Percentiles rank a stretch among this genome's conserved stretches.
Evolutionary conservation across 2,888 invertebrate genomes (phyloP).

Genomic region (Drosophila picticornis): DNA sequence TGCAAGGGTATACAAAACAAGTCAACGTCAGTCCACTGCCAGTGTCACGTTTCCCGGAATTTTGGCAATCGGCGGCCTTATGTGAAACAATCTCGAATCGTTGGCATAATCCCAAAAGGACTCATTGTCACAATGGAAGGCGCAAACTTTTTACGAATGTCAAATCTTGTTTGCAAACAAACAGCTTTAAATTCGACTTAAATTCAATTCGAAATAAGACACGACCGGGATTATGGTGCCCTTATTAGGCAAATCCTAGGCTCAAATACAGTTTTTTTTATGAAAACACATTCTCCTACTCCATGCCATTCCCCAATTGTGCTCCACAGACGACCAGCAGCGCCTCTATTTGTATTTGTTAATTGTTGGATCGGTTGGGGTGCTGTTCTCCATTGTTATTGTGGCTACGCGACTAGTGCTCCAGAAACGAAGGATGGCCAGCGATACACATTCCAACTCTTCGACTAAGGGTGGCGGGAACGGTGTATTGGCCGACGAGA

Average conservation of each 20-base stretch:
- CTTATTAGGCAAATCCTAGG: constrained; percentile 41
- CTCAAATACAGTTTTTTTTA: constrained; percentile 27
- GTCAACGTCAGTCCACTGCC: constrained; percentile 6
- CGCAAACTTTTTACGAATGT: constrained; percentile 46
- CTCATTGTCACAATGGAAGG: constrained; percentile 14
- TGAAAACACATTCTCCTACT: constrained; percentile 5
- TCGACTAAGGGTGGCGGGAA: constrained; percentile 86
- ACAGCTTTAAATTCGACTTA: constrained; percentile 44
- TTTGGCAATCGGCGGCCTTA: not conserved
- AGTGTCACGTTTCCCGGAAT: not conserved
- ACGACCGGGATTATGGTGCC: constrained; percentile 1
- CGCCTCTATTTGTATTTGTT: constrained; percentile 93
- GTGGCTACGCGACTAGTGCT: constrained; percentile 90
- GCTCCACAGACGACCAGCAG: constrained; percentile 83
- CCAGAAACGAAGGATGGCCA: constrained; percentile 88
- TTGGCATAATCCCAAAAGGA: constrained; percentile 36
- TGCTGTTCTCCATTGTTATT: constrained; percentile 90
- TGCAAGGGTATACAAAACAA: constrained; percentile 4
- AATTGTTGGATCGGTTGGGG: constrained; percentile 89
- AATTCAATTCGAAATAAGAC: constrained; percentile 39
- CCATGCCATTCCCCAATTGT: not conserved
- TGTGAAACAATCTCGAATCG: constrained; percentile 15
- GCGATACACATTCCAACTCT: constrained; percentile 84
- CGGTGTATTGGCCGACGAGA: constrained; percentile 85
- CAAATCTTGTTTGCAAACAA: constrained; percentile 53